Percentiles rank a stretch among this genome's conserved stretches.
These are phyloP conservation scores for Arge pagana DNA, from an alignment of 2,888 invertebrate genomes.

Conservation along the genomic window DNA sequence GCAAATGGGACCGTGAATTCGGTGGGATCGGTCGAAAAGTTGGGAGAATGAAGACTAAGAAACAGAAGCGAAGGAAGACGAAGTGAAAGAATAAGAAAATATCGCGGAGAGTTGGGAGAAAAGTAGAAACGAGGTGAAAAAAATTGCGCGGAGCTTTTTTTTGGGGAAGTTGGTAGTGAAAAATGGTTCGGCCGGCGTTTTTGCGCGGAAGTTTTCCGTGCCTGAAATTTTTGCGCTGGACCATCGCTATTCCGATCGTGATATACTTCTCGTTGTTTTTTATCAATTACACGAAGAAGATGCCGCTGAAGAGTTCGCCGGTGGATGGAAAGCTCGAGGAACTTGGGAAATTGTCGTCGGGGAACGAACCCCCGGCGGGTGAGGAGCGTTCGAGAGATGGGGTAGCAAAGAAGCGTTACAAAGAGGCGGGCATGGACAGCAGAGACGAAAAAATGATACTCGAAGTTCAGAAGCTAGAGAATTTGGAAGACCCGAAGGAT, in stretches of 20 bases:
- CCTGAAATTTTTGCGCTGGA: slow-evolving; percentile 45
- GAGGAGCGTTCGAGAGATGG: neutral
- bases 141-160: neutral
- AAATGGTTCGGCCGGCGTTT: no score
- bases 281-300: slow-evolving; percentile 42
- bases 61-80: no score
- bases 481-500: slow-evolving; percentile 35
- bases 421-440: slow-evolving; percentile 22
- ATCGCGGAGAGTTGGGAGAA: no score
- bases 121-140: neutral
- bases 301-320: slow-evolving; percentile 42
- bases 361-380: neutral
- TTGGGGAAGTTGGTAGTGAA: no score
- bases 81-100: no score
- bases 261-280: slow-evolving; percentile 47
- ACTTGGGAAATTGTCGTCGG: neutral
- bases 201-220: neutral
- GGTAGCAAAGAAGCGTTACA: slow-evolving; percentile 26
- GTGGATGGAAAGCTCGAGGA: slow-evolving; percentile 21
- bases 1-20: no score
- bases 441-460: slow-evolving; percentile 31
- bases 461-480: slow-evolving; percentile 31
- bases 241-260: slow-evolving; percentile 45
- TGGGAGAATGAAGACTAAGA: no score
- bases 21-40: no score